Evolutionary conservation across 2,113 vertebrate genomes (phyloP).

Genomic region (Mungos mungo): DNA sequence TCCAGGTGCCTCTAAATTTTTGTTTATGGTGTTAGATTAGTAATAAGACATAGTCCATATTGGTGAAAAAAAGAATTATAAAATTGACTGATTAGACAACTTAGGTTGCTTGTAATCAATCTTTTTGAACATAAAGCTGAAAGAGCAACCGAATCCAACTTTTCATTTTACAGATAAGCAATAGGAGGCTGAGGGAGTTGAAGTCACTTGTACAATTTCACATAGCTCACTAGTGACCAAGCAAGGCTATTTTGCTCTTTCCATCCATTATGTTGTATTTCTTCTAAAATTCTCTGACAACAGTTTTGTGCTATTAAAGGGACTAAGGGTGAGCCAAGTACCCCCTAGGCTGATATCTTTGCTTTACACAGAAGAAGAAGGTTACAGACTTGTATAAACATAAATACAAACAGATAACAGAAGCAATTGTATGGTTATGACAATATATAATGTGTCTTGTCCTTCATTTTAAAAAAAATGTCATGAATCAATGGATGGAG

Average conservation of each 20-base stretch:
- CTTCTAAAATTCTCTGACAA: conserved; percentile 1
- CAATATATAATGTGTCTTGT: background rate
- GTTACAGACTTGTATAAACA: background rate
- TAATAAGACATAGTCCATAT: background rate
- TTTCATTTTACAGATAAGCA: background rate
- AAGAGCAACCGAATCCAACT: background rate
- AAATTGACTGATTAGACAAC: background rate
- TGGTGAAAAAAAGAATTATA: background rate
- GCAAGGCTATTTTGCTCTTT: background rate
- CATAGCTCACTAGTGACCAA: background rate
- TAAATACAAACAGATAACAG: background rate
- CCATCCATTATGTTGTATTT: background rate
- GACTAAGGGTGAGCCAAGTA: background rate
- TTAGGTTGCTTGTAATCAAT: background rate
- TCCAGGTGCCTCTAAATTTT: background rate
- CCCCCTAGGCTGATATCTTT: conserved; percentile 4
- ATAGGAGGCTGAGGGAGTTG: background rate
- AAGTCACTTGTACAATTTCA: background rate
- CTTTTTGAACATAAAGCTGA: background rate
- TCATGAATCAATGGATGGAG: background rate
- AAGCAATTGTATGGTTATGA: background rate
- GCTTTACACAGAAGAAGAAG: background rate
- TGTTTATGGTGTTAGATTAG: background rate
- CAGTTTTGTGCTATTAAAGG: background rate
- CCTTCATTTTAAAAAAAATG: background rate